Percentiles rank a stretch among this genome's conserved stretches.
Evolutionary conservation across 2,113 vertebrate species (phyloP).

Genomic region (Mus spicilegus): DNA sequence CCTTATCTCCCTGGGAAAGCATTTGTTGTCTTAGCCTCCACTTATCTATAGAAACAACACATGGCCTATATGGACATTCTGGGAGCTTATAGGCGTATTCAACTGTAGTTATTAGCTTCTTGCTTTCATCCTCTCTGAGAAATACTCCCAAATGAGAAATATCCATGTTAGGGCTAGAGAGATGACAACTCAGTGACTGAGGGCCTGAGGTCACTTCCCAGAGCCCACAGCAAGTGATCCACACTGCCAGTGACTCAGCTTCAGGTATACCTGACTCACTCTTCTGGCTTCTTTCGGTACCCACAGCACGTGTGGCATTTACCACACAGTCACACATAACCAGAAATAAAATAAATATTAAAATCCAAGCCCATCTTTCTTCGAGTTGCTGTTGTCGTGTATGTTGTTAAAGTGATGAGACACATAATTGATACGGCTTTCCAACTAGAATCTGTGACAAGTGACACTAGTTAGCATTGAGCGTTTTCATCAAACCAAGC

Average conservation of each 20-base stretch:
- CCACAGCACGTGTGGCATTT: background rate
- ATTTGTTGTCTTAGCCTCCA: background rate
- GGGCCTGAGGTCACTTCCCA: background rate
- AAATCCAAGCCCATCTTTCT: background rate
- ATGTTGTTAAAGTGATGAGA: background rate
- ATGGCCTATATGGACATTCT: background rate
- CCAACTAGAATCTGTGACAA: background rate
- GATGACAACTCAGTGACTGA: too few species aligned
- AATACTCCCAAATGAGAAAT: background rate
- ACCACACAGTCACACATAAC: too few species aligned
- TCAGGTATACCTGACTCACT: background rate
- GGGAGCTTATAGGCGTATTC: background rate
- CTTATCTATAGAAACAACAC: background rate
- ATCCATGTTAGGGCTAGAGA: background rate
- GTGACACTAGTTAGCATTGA: background rate
- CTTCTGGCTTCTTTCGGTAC: background rate
- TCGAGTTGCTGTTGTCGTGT: background rate
- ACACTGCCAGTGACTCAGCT: background rate
- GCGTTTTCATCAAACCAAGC: slow-evolving; percentile 6
- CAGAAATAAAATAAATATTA: background rate
- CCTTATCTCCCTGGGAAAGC: background rate
- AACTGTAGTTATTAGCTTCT: background rate
- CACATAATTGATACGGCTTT: background rate
- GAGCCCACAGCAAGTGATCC: background rate
- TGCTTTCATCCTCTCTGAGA: background rate